Conservation (phyloP, 2,797 vertebrate genomes). For the Simalia tracyae region DNA sequence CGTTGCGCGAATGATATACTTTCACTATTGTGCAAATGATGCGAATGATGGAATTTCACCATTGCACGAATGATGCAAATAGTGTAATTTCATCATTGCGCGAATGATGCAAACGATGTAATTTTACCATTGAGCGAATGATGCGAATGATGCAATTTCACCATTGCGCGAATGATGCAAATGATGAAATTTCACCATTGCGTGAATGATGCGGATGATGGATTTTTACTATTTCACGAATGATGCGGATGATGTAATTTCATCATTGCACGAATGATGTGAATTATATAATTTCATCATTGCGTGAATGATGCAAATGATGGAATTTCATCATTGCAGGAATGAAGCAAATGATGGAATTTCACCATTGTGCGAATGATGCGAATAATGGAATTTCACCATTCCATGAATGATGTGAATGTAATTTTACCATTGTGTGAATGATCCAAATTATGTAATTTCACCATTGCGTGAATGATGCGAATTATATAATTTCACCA, state of each 20-base stretch:
- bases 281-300: background rate
- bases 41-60: background rate
- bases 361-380: background rate
- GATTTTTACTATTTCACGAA: too few relatives aligned
- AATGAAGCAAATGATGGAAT: too few relatives aligned
- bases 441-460: too few relatives aligned
- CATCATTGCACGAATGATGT: background rate
- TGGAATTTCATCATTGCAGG: background rate
- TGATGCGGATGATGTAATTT: too few relatives aligned
- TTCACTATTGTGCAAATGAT: background rate
- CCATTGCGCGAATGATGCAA: background rate
- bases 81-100: background rate
- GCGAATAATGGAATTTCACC: too few relatives aligned
- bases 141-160: background rate
- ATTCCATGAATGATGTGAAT: too few relatives aligned
- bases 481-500: too few relatives aligned
- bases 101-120: accelerated
- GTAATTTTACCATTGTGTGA: too few relatives aligned
- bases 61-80: background rate
- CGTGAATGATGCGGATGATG: too few relatives aligned
- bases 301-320: too few relatives aligned
- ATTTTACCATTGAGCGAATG: background rate
- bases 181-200: background rate
- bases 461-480: background rate
- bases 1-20: background rate